Evolutionary conservation across 2,888 invertebrate genomes (phyloP).

Genomic region (Eupithecia dodoneata): DNA sequence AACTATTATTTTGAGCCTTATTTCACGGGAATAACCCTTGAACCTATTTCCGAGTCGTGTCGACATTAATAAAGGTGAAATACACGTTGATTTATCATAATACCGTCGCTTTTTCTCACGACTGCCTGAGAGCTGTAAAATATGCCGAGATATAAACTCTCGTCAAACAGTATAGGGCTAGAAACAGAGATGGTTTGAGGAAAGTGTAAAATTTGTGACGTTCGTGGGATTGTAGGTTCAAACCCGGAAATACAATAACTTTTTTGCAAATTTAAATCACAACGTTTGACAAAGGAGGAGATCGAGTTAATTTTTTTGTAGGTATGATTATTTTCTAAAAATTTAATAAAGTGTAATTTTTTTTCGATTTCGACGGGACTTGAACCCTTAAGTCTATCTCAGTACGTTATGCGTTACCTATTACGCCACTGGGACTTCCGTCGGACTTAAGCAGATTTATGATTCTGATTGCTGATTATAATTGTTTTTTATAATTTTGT

Average conservation of each 20-base stretch:
- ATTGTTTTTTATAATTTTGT: too few species aligned
- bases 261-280: not conserved
- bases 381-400: too few species aligned
- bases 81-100: slow-evolving; percentile 42
- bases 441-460: too few species aligned
- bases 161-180: slow-evolving; percentile 47
- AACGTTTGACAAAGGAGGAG: too few species aligned
- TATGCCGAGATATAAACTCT: slow-evolving; percentile 50
- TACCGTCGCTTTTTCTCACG: slow-evolving; percentile 43
- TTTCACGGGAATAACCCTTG: slow-evolving; percentile 13
- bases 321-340: not conserved
- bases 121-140: slow-evolving; percentile 46
- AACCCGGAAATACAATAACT: not conserved
- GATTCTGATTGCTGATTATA: too few species aligned
- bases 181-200: slow-evolving; percentile 27
- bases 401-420: too few species aligned
- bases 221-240: not conserved
- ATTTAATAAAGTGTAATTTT: too few species aligned
- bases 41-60: slow-evolving; percentile 23
- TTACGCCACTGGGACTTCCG: too few species aligned
- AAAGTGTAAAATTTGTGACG: not conserved
- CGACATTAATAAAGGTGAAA: slow-evolving; percentile 35
- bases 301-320: too few species aligned
- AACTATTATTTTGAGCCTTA: slow-evolving; percentile 9
- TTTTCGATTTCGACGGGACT: too few species aligned